Percentiles rank a stretch among this genome's conserved stretches.
Evolutionary conservation across 2,797 vertebrate genomes (phyloP).

Genomic region (Protonibea diacanthus): DNA sequence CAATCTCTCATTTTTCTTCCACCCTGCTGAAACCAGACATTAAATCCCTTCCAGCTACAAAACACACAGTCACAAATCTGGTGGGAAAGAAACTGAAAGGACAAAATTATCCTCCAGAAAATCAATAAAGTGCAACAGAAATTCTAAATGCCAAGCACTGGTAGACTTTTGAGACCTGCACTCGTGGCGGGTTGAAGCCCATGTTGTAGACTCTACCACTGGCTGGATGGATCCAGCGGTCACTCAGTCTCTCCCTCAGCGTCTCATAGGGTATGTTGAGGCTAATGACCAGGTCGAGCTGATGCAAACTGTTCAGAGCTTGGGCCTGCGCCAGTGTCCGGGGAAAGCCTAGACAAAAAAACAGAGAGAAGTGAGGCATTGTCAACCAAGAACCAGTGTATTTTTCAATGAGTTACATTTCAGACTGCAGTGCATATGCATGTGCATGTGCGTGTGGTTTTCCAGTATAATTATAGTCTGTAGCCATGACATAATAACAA

Average conservation of each 20-base stretch:
- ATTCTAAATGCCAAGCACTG: not conserved
- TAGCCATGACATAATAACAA: not conserved
- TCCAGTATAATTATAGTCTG: not conserved
- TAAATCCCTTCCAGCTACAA: constrained; percentile 21
- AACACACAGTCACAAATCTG: not conserved
- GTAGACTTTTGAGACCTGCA: constrained; percentile 78
- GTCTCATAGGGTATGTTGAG: constrained; percentile 95
- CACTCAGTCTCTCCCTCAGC: constrained; percentile 91
- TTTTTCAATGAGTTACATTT: not conserved
- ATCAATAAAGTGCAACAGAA: not conserved
- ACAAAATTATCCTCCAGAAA: not conserved
- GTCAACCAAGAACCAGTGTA: not conserved
- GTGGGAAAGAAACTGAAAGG: not conserved
- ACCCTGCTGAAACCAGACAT: constrained; percentile 10
- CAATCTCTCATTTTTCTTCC: not conserved
- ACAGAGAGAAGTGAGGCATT: not conserved
- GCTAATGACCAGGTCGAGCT: constrained; percentile 93
- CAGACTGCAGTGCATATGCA: not conserved
- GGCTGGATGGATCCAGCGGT: constrained; percentile 91
- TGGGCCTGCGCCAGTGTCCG: constrained; percentile 90
- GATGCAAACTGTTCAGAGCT: constrained; percentile 89
- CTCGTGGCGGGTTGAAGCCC: constrained; percentile 93
- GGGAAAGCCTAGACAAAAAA: constrained; percentile 88
- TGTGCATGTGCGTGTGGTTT: not conserved
- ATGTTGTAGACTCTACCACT: constrained; percentile 96